Percentiles rank a stretch among this genome's conserved stretches.
phyloP scores from a whole-genome alignment of 2,113 vertebrate genomes.

The Ciconia maguari region DNA sequence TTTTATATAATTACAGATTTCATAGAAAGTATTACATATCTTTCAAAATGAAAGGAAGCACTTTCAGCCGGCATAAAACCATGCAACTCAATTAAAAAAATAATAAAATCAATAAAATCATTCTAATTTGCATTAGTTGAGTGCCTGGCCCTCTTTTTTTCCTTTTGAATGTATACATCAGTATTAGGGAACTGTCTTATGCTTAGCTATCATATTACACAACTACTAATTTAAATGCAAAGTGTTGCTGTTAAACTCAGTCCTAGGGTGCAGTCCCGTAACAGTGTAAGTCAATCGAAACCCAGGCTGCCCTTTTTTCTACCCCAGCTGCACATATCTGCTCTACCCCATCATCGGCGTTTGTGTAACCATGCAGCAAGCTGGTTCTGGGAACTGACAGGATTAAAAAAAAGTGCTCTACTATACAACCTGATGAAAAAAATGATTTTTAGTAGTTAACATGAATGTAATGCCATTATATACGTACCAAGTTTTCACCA shows the following conservation, averaged over 20 bases:
- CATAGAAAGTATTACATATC: not conserved
- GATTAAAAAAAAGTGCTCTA: not conserved
- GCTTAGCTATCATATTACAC: not conserved
- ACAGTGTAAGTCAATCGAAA: not conserved
- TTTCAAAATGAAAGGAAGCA: not conserved
- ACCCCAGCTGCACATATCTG: not conserved
- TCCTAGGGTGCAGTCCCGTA: not conserved
- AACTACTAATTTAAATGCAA: not conserved
- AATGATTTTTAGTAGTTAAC: not conserved
- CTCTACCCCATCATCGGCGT: not conserved
- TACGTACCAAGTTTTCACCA: not conserved
- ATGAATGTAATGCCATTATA: not conserved
- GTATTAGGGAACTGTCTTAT: not conserved
- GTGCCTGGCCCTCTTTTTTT: not conserved
- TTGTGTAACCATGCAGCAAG: not conserved
- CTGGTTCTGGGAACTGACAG: not conserved
- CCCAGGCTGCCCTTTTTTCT: not conserved
- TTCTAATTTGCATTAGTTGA: not conserved
- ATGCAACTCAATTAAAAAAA: not conserved
- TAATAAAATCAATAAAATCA: not conserved
- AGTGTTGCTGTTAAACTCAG: not conserved
- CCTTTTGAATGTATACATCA: not conserved
- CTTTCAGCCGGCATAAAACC: not conserved
- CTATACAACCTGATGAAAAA: not conserved
- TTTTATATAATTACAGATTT: not conserved